Evolutionary conservation across 2,797 vertebrate genomes (phyloP).

Genomic region (Thamnophis elegans): DNA sequence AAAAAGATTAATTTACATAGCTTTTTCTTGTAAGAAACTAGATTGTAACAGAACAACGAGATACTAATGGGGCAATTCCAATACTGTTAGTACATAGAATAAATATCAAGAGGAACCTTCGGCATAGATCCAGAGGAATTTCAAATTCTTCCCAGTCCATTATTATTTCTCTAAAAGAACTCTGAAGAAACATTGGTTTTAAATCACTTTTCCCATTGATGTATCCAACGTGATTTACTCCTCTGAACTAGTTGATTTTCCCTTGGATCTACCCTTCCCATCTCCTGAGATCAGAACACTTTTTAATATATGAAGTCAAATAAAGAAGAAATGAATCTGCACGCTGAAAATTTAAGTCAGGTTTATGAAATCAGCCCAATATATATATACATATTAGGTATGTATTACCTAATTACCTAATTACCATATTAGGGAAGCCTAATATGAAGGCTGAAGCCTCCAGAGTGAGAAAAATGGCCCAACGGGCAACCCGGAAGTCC

Average conservation of each 20-base stretch:
- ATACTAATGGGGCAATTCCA: not conserved
- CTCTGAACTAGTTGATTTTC: not conserved
- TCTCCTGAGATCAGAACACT: not conserved
- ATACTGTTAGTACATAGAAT: not conserved
- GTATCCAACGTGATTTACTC: not conserved
- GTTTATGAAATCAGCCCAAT: not conserved
- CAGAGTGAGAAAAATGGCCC: too few relatives aligned
- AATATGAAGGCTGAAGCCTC: too few relatives aligned
- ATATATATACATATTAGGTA: not conserved
- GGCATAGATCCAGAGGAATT: not conserved
- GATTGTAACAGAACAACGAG: not conserved
- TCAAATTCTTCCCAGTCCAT: not conserved
- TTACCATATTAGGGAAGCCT: too few relatives aligned
- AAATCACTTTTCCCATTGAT: not conserved
- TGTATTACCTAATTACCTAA: too few relatives aligned
- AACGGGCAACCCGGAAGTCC: too few relatives aligned
- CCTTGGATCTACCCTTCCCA: not conserved
- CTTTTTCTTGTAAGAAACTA: not conserved
- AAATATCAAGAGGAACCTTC: not conserved
- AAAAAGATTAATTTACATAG: not conserved
- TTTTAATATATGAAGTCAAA: not conserved
- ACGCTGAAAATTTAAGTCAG: not conserved
- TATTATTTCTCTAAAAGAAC: not conserved
- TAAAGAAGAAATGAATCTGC: not conserved
- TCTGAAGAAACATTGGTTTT: not conserved